These are phyloP conservation scores for Sarcophilus harrisii DNA, from an alignment of 2,797 vertebrate species.

Conservation along the genomic window DNA sequence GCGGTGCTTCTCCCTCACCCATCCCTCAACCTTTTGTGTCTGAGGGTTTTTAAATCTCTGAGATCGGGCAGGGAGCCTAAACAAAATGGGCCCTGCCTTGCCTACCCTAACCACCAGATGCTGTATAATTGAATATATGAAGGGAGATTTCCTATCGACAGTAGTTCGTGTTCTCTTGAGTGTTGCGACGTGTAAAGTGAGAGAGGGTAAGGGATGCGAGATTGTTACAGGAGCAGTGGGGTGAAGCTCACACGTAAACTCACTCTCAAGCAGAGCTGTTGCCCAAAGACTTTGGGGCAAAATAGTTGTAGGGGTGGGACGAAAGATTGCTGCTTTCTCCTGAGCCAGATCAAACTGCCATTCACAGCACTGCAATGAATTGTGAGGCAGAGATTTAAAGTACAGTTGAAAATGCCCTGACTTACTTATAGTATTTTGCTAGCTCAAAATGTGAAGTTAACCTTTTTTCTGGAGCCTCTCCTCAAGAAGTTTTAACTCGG, in stretches of 20 bases:
- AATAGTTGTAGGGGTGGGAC: conserved; percentile 33
- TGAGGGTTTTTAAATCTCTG: conserved; percentile 33
- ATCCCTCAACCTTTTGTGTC: neutral
- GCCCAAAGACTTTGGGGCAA: conserved; percentile 14
- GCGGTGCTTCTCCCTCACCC: neutral
- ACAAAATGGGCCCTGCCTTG: neutral
- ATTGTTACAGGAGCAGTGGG: neutral
- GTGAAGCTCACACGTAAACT: neutral
- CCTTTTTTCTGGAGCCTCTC: conserved; percentile 14
- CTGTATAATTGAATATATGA: neutral
- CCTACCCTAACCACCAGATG: neutral
- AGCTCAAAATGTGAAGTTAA: neutral
- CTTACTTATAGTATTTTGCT: conserved; percentile 35
- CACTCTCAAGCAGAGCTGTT: conserved; percentile 6
- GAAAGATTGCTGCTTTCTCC: conserved; percentile 32
- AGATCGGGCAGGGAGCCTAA: neutral
- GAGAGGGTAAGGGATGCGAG: neutral
- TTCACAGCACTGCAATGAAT: neutral
- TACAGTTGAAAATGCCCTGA: neutral
- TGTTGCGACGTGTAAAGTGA: neutral
- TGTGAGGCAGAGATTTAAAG: conserved; percentile 21
- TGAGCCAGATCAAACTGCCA: neutral
- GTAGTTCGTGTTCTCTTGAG: neutral
- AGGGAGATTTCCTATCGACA: neutral
- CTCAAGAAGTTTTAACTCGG: neutral